These are phyloP conservation scores for Eupithecia pulchellata DNA, from an alignment of 2,888 invertebrate species.

Conservation along the genomic window DNA sequence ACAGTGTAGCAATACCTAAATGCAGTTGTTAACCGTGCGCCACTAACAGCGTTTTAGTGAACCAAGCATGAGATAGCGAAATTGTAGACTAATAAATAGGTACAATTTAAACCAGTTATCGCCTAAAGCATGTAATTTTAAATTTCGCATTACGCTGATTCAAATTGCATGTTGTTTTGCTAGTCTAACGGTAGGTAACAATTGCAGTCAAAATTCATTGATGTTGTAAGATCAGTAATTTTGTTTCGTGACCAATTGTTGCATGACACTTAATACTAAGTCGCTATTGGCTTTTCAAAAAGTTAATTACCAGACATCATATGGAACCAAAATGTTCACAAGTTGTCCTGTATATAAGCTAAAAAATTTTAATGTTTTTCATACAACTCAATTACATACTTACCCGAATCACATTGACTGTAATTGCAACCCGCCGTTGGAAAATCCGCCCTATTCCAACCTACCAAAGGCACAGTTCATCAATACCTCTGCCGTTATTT, in stretches of 20 bases:
- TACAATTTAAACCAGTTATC: neutral
- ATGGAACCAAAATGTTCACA: neutral
- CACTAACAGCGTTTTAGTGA: neutral
- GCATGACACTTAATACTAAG: neutral
- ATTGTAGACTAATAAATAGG: neutral
- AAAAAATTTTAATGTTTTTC: neutral
- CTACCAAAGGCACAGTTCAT: slow-evolving; percentile 15
- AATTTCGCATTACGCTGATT: slow-evolving; percentile 1
- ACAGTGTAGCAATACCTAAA: neutral
- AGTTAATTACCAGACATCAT: neutral
- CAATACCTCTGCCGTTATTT: slow-evolving; percentile 27
- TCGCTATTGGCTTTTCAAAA: neutral
- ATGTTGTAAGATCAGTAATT: neutral
- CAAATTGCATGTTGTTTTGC: slow-evolving; percentile 6
- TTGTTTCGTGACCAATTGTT: neutral
- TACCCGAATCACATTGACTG: neutral
- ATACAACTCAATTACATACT: neutral
- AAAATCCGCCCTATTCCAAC: slow-evolving; percentile 8
- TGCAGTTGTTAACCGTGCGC: neutral
- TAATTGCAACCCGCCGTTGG: slow-evolving; percentile 3
- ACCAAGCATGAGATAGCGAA: slow-evolving; percentile 10
- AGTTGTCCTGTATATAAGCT: neutral
- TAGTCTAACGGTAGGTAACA: slow-evolving; percentile 6
- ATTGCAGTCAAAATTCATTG: neutral
- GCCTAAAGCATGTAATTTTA: slow-evolving; percentile 6